Percentiles rank a stretch among this genome's conserved stretches.
These are phyloP conservation scores for Hippocampus kuda DNA, from an alignment of 2,797 vertebrate species.

Conservation along the genomic window DNA sequence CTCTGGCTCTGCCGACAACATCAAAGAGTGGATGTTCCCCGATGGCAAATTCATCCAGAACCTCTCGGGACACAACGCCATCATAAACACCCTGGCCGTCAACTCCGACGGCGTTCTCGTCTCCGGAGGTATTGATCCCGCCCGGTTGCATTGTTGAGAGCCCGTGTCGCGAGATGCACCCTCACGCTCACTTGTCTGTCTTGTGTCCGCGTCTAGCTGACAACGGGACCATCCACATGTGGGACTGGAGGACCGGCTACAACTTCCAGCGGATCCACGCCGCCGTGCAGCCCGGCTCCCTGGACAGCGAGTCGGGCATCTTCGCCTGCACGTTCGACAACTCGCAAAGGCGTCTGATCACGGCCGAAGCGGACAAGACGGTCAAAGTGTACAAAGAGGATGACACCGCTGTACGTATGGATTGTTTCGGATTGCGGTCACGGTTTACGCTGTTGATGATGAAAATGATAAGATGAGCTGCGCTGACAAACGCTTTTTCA, in stretches of 20 bases:
- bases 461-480: too few species aligned
- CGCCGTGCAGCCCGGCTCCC: constrained; percentile 91
- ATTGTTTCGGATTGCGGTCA: too few species aligned
- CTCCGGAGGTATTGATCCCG: constrained; percentile 78
- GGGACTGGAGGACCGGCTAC: constrained; percentile 98
- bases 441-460: too few species aligned
- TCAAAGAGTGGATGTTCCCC: constrained; percentile 98
- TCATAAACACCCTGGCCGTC: constrained; percentile 93
- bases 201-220: constrained; percentile 68
- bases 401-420: constrained; percentile 78
- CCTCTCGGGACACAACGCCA: constrained; percentile 94
- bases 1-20: constrained; percentile 98
- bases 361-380: constrained; percentile 97
- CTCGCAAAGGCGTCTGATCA: constrained; percentile 87
- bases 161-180: too few species aligned
- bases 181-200: too few species aligned
- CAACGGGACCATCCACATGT: constrained; percentile 97
- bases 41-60: constrained; percentile 98
- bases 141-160: too few species aligned
- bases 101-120: constrained; percentile 95
- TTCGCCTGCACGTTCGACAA: constrained; percentile 92
- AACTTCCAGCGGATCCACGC: constrained; percentile 98
- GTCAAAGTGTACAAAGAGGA: constrained; percentile 98
- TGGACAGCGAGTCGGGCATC: constrained; percentile 98
- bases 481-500: too few species aligned